Conservation (phyloP, 2,888 invertebrate genomes). For the Anoncus sp. region DNA sequence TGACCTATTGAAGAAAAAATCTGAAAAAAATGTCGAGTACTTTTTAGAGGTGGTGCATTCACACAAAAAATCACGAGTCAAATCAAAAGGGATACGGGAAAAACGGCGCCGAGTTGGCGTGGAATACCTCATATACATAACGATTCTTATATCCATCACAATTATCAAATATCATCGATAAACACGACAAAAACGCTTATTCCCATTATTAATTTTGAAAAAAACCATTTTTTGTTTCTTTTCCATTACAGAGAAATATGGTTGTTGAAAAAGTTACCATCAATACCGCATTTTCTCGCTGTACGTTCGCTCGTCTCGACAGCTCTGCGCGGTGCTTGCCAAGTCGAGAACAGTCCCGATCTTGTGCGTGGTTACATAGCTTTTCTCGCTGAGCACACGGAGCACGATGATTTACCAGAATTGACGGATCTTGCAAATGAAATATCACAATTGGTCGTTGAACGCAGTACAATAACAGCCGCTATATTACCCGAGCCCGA, state of each 20-base stretch:
- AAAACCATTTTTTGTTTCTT: constrained; percentile 39
- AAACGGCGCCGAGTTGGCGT: too few species aligned
- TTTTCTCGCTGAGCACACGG: constrained; percentile 91
- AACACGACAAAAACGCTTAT: too few species aligned
- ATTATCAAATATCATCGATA: too few species aligned
- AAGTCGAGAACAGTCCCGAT: constrained; percentile 94
- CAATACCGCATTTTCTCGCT: constrained; percentile 91
- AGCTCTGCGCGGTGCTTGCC: constrained; percentile 93
- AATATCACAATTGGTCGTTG: constrained; percentile 95
- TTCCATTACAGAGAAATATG: constrained; percentile 82
- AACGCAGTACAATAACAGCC: constrained; percentile 93
- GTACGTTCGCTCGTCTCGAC: constrained; percentile 88
- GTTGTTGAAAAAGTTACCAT: constrained; percentile 88
- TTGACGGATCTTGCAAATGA: constrained; percentile 90
- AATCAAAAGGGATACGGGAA: too few species aligned
- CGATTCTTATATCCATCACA: too few species aligned
- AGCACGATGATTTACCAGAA: constrained; percentile 87
- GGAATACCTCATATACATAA: too few species aligned
- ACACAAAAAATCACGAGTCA: too few species aligned
- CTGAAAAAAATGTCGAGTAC: too few species aligned
- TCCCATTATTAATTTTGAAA: too few species aligned
- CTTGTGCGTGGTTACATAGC: constrained; percentile 93
- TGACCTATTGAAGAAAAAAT: too few species aligned
- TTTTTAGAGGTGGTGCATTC: too few species aligned
- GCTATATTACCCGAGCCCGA: constrained; percentile 89